Evolutionary conservation across 2,797 vertebrate genomes (phyloP), one percentile per base, ranked within the genome.

Genomic region (Philypnodon macrostomus): DNA sequence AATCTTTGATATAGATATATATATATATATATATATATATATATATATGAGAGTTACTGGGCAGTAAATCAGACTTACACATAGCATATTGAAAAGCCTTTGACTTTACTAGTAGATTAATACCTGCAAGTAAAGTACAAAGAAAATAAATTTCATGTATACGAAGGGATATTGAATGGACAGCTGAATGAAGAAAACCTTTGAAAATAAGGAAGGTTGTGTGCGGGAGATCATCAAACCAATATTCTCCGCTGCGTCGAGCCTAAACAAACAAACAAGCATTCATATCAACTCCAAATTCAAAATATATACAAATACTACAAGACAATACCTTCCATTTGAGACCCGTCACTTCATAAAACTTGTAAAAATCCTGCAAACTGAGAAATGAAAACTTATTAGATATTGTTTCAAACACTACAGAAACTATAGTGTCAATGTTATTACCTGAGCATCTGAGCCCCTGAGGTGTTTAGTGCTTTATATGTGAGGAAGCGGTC

Each of bases 151-250:
- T 1, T 33, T 2, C 45, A 18, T 15, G 37, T 9, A 53, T 12
- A 46, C 10, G 57, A n/a, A n/a, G n/a, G n/a, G 63, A 62, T 30
- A 12, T 18, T 17, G 11, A n/a, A 30, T 17, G 4, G 5, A 29
- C 41, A 31, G 13, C 4, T 18, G 5, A 6, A 18, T 13, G n/a
- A 4, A 13, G 18, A 68, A 40, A 67, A 53, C 96, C 96, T 92
- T 97, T 99, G 57, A 99, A 97, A 71, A 99, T 98, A 45, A 98
- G 90, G 83, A 97, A 93, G 0, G 94, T 91, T 0, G 95, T 97
- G 41, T 90, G 89, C 14, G 96, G 95, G 32, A 99, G 93, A 40
- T 98, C 96, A 53, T 99, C 95, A 65, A 98, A 98, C 96, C 96
- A 98, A 68, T 97, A 90, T 47, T 97, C 94, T 0, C 93, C 86